Evolutionary conservation across 2,797 vertebrate species (phyloP), one percentile per base, ranked within the genome.

Genomic region (Urocyon cinereoargenteus): DNA sequence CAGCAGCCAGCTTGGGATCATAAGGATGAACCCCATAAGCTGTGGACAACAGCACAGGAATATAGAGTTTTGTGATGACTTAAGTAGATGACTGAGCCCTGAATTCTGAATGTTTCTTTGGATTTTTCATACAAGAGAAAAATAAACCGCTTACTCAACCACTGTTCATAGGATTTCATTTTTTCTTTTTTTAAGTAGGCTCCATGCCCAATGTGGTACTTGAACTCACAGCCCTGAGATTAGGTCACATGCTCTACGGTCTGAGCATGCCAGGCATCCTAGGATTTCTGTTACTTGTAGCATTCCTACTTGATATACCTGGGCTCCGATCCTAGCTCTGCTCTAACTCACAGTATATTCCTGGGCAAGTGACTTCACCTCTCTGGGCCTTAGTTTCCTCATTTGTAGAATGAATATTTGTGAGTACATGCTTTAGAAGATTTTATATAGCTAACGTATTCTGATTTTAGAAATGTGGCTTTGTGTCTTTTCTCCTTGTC

Each of bases 141-240:
- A 66, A 84, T 31, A 57, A 94, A 45, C 22, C 18, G 22, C 19
- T 88, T 66, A 68, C 34, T 61, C 28, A 62, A 62, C 31, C 26
- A 79, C 57, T 82, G 34, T n/a, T 81, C 31, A 62, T 72, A 59
- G 53, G 57, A 18, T 96, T 96, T 94, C 55, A 73, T 96, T 96
- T 95, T 55, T 86, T 36, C 15, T 72, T 26, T 13, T 31, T 26
- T 72, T 40, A 15, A 72, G 72, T 28, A 75, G 24, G 72, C 40
- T 49, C 40, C 26, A 49, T 4, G 15, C 72, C 72, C 72, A 75
- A 10, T 49, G 22, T 75, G 45, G 40, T 16, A 49, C 72, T 49
- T 75, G 40, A 75, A 75, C 72, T 49, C 72, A 75, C 45, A 28
- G 28, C 72, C 40, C 40, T 75, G 72, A 26, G 40, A 75, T 75